Conservation (phyloP, 92 coral and sea anemone genomes). For the Blastomussa wellsi region DNA sequence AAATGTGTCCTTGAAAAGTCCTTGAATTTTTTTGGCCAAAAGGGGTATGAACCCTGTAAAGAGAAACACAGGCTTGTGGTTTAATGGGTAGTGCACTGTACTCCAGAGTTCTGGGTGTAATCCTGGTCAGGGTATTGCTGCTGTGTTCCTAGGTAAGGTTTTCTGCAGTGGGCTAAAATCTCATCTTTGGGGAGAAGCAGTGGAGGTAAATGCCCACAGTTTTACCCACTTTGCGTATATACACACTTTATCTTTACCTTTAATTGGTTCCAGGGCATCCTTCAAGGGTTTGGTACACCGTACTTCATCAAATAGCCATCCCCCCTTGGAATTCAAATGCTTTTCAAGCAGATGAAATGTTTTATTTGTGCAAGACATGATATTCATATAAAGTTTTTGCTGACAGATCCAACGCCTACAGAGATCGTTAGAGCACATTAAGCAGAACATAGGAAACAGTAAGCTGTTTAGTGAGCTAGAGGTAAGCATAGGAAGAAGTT, state of each 20-base stretch:
- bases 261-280: too few species aligned
- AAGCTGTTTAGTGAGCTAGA: not conserved
- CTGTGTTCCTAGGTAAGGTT: too few species aligned
- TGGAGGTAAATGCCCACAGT: too few species aligned
- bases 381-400: constrained; percentile 5
- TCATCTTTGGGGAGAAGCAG: too few species aligned
- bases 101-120: not conserved
- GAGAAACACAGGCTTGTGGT: not conserved
- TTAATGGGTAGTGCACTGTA: not conserved
- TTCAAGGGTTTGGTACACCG: not conserved
- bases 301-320: not conserved
- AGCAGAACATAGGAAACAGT: not conserved
- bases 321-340: not conserved
- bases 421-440: constrained; percentile 53
- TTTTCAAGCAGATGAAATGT: not conserved
- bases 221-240: too few species aligned
- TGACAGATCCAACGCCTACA: constrained; percentile 68
- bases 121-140: not conserved
- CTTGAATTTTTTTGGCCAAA: too few species aligned
- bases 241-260: too few species aligned
- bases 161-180: too few species aligned
- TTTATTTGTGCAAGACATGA: not conserved
- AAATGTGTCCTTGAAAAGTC: too few species aligned
- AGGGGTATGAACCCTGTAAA: too few species aligned
- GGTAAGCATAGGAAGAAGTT: not conserved